Percentiles rank a stretch among this genome's conserved stretches.
Conservation (phyloP, 2,888 invertebrate species). For the Mimachlamys varia region DNA sequence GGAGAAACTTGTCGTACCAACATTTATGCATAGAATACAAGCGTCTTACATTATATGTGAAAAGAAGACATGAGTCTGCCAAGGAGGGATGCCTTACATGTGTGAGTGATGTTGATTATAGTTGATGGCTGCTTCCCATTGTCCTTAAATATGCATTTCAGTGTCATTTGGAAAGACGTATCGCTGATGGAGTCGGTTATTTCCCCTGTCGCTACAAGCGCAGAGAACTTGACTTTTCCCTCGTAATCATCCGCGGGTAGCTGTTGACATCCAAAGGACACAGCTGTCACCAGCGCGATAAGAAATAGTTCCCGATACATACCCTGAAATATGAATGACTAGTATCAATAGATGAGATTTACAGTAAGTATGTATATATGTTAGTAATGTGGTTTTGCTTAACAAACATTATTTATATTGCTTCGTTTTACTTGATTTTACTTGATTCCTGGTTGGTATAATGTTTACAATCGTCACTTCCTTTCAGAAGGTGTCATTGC, state of each 20-base stretch:
- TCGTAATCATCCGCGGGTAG: background rate
- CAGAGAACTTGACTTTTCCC: background rate
- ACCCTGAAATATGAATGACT: background rate
- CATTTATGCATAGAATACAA: too few relatives aligned
- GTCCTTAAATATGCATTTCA: constrained; percentile 2
- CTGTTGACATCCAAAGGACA: background rate
- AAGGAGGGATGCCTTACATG: background rate
- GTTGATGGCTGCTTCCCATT: background rate
- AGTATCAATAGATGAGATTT: too few relatives aligned
- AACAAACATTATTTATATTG: too few relatives aligned
- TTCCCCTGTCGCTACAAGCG: constrained; percentile 3
- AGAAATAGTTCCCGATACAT: background rate
- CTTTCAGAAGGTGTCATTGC: too few relatives aligned
- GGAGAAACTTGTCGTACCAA: too few relatives aligned
- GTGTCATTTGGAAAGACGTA: background rate
- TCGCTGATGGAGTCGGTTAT: background rate
- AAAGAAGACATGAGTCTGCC: too few relatives aligned
- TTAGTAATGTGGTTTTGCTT: too few relatives aligned
- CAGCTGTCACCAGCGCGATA: background rate
- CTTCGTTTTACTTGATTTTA: too few relatives aligned
- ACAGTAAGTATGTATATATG: too few relatives aligned
- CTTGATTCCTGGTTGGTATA: too few relatives aligned
- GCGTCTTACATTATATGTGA: too few relatives aligned
- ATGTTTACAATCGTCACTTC: too few relatives aligned
- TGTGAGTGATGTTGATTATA: background rate